Conservation (phyloP, 2,888 invertebrate genomes). For the Oxytorus armatus region DNA sequence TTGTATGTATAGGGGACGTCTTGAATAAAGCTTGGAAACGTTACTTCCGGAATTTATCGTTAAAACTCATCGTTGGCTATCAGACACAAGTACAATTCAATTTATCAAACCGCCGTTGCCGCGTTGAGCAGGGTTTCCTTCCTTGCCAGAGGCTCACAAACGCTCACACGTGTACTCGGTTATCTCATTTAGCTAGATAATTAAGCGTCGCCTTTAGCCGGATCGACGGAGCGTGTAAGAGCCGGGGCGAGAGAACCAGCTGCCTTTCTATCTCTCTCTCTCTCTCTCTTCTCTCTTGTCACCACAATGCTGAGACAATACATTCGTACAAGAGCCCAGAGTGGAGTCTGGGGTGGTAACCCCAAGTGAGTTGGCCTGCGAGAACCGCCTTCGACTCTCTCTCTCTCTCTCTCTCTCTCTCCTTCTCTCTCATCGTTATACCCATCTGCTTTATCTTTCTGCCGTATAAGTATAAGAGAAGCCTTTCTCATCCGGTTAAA, state of each 20-base stretch:
- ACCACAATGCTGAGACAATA: constrained; percentile 70
- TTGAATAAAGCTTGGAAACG: constrained; percentile 17
- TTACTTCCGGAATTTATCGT: constrained; percentile 45
- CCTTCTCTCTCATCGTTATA: constrained; percentile 39
- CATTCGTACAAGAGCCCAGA: constrained; percentile 68
- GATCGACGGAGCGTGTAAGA: constrained; percentile 71
- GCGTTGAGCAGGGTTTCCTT: constrained; percentile 45
- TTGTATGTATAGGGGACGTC: background rate
- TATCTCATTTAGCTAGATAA: constrained; percentile 76
- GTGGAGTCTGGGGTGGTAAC: constrained; percentile 47
- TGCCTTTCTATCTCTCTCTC: constrained; percentile 16
- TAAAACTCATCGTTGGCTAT: constrained; percentile 46
- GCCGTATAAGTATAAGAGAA: constrained; percentile 34
- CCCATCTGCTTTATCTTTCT: constrained; percentile 62
- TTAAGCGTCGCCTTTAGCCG: constrained; percentile 72
- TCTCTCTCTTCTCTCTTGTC: constrained; percentile 63
- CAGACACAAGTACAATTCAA: constrained; percentile 53
- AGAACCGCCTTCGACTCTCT: constrained; percentile 47
- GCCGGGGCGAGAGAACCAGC: constrained; percentile 59
- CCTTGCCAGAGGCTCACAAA: constrained; percentile 45
- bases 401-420: constrained; percentile 40
- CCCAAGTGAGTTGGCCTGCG: constrained; percentile 57
- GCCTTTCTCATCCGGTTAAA: constrained; percentile 57
- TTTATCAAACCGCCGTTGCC: constrained; percentile 51
- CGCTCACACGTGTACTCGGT: constrained; percentile 61